A percentile compares a stretch with the other conserved stretches of the same genome.
phyloP scores from a whole-genome alignment of 1,140 invertebrate genomes.

The Grapholita molesta region DNA sequence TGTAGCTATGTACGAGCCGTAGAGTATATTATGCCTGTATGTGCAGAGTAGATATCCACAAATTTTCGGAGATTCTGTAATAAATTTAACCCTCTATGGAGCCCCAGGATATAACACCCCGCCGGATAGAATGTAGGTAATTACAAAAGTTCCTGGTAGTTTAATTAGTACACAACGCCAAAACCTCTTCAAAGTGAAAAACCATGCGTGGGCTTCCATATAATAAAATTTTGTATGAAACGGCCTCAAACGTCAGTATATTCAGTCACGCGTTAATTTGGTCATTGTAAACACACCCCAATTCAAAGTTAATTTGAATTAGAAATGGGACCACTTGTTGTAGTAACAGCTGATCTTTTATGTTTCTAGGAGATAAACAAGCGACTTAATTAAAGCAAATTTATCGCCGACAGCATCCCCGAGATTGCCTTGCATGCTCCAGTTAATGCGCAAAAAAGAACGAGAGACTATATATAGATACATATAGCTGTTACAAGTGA shows the following conservation, averaged over 20 bases:
- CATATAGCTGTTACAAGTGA: not conserved
- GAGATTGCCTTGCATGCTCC: not conserved
- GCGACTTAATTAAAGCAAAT: not conserved
- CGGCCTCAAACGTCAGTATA: not conserved
- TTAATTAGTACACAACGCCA: slow-evolving; percentile 5
- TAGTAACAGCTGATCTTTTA: not conserved
- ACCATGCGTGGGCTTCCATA: not conserved
- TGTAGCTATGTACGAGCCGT: too few species aligned
- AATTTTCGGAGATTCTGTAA: not conserved
- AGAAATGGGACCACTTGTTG: not conserved
- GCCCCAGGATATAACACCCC: not conserved
- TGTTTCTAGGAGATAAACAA: not conserved
- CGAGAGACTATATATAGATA: not conserved
- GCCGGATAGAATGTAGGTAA: slow-evolving; percentile 12
- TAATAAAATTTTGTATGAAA: not conserved
- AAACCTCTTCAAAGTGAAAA: not conserved
- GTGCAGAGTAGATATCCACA: not conserved
- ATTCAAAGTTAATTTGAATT: not conserved
- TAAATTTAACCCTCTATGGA: slow-evolving; percentile 6
- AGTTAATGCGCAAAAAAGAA: not conserved
- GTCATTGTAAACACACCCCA: not conserved
- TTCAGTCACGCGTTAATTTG: not conserved
- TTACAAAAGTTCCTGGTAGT: slow-evolving; percentile 12
- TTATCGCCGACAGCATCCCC: not conserved
- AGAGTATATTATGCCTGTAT: too few species aligned